A percentile compares a stretch with the other conserved stretches of the same genome.
These are phyloP conservation scores for Acanthaster planci DNA, from an alignment of 35 echinoderm and acorn worm species.

Conservation along the genomic window DNA sequence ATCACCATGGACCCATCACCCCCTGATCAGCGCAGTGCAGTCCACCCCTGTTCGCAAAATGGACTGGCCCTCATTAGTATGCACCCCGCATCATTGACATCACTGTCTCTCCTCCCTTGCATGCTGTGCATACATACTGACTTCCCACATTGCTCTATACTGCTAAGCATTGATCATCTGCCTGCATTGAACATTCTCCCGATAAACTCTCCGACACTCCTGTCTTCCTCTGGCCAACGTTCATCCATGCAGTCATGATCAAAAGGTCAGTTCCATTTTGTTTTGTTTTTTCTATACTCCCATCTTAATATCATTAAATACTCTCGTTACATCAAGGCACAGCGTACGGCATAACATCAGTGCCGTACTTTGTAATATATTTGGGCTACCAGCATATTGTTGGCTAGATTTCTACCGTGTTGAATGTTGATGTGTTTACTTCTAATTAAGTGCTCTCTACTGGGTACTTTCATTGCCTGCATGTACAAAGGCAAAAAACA, in stretches of 20 bases:
- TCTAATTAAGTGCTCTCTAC: no score
- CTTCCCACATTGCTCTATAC: no score
- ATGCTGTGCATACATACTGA: not conserved
- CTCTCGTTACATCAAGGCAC: no score
- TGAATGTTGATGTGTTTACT: no score
- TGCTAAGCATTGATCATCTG: not conserved
- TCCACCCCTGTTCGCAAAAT: not conserved
- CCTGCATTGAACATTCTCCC: not conserved
- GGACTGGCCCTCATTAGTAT: slow-evolving; percentile 17
- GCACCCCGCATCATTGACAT: slow-evolving; percentile 13
- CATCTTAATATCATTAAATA: no score
- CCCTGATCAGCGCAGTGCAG: not conserved
- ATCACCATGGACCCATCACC: not conserved
- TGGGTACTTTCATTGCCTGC: no score
- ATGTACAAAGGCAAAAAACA: no score
- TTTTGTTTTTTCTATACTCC: not conserved
- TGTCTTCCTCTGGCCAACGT: not conserved
- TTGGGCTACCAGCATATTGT: no score
- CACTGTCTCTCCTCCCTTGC: not conserved
- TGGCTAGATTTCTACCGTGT: no score
- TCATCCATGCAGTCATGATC: slow-evolving; percentile 24
- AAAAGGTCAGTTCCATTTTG: not conserved
- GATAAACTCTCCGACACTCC: not conserved
- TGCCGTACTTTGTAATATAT: no score
- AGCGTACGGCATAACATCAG: no score